These are phyloP conservation scores for Ophioninae sp. DNA, from an alignment of 2,888 invertebrate genomes.

Conservation along the genomic window DNA sequence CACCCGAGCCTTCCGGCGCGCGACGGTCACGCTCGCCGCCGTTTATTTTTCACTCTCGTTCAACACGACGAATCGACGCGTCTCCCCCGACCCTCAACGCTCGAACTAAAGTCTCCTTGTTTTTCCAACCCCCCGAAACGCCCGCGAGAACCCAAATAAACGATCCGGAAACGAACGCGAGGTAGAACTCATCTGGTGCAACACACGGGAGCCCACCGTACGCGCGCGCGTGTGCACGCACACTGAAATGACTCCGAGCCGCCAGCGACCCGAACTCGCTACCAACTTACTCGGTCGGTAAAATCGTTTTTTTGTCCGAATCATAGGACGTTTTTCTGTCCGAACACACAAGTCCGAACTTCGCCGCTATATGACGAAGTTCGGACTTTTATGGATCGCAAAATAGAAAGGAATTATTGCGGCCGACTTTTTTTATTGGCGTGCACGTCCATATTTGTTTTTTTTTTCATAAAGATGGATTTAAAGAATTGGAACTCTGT, in stretches of 20 bases:
- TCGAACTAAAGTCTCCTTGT: constrained; percentile 2
- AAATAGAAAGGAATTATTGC: too few relatives aligned
- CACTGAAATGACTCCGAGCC: neutral
- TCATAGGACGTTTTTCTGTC: neutral
- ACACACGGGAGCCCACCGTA: neutral
- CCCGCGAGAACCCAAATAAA: constrained; percentile 1
- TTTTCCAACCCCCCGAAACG: constrained; percentile 4
- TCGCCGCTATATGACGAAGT: too few relatives aligned
- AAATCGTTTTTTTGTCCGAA: neutral
- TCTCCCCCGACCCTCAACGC: constrained; percentile 2
- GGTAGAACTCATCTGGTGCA: constrained; percentile 24
- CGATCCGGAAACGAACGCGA: constrained; percentile 17
- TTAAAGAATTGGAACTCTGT: too few relatives aligned
- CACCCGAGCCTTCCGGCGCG: neutral
- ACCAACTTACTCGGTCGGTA: neutral
- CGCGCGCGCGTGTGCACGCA: neutral
- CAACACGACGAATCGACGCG: constrained; percentile 1
- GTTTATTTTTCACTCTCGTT: neutral
- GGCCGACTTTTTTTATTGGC: too few relatives aligned
- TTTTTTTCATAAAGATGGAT: too few relatives aligned
- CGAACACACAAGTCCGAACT: too few relatives aligned
- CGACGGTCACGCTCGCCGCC: constrained; percentile 7
- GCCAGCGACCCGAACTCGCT: neutral
- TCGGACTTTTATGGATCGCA: too few relatives aligned
- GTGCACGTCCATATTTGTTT: too few relatives aligned